phyloP scores from a whole-genome alignment of 1,140 invertebrate species.

The Ceratoteleas bidentatus region DNA sequence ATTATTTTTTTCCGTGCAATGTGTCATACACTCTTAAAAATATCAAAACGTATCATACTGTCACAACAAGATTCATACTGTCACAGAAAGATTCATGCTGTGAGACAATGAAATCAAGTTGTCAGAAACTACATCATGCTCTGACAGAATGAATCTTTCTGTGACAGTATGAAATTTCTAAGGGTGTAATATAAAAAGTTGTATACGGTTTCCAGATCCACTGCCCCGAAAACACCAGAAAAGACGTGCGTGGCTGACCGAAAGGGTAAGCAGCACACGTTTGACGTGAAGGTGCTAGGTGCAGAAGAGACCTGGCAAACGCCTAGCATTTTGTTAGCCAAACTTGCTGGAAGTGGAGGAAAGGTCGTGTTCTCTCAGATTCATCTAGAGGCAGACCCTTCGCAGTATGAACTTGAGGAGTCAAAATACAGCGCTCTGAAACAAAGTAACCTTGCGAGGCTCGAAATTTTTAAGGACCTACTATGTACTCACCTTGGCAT shows the following conservation, averaged over 20 bases:
- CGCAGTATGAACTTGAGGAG: conserved; percentile 83
- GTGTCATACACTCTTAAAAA: no score
- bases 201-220: conserved; percentile 56
- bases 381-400: conserved; percentile 83
- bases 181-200: no score
- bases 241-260: conserved; percentile 84
- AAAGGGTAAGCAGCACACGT: conserved; percentile 84
- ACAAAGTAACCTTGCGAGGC: conserved; percentile 84
- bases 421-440: conserved; percentile 83
- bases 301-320: conserved; percentile 93
- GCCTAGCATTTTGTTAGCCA: conserved; percentile 88
- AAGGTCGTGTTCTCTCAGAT: conserved; percentile 90
- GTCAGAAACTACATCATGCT: no score
- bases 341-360: conserved; percentile 80
- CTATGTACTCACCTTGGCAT: conserved; percentile 86
- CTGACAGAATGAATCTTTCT: no score
- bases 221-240: conserved; percentile 81
- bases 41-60: no score
- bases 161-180: no score
- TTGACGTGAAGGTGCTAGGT: conserved; percentile 89
- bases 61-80: no score
- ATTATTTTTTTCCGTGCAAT: no score
- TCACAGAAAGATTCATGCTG: no score
- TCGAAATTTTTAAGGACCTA: conserved; percentile 90
- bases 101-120: no score